Evolutionary conservation across 1,140 invertebrate species (phyloP), one percentile per base, ranked within the genome.

Genomic region (Anastatus disparis): DNA sequence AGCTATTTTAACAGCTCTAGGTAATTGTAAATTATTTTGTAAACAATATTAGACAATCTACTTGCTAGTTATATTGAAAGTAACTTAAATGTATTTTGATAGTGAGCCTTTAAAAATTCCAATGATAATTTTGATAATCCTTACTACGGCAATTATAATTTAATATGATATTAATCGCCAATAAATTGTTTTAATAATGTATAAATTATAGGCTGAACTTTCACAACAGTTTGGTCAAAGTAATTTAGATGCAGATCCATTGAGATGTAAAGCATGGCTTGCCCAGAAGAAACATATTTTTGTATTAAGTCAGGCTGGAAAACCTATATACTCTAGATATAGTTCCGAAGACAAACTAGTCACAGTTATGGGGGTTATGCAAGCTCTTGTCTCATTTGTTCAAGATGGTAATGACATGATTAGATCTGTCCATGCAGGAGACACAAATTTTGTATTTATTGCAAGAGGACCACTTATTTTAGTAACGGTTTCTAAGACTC

Each of bases 341-440:
- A 82, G 96, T 62, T 95, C 92, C 82, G 97, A 98, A 88, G 96
- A 98, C 77, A 95, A 96, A 84, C 84, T 98, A 74, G 96, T 95
- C 0, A 96, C 96, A 3, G 85, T 97, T 12, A 97, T 97, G 89
- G 97, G 96, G 13, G 93, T 98, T 0, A 96, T 99, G 87, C 96
- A 98, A 86, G 96, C 96, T 4, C 81, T 98, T 65, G 95, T 98
- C 0, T 97, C 96, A 59, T 95, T 97, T 78, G 92, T 98, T 0
- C 92, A 96, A 83, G 90, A 89, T 65, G 89, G 91, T 69, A 90
- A 92, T 73, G 95, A 97, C 85, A 90, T 90, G 70, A 92, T 99
- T 40, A 89, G 93, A 70, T 95, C 92, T 1, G 94, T 98, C 52
- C 90, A 92, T 73, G 93, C 94, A 0, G 93, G 92, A n/a, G 90